These are phyloP conservation scores for Dendrolimus punctatus DNA, from an alignment of 1,140 invertebrate genomes.

Conservation along the genomic window DNA sequence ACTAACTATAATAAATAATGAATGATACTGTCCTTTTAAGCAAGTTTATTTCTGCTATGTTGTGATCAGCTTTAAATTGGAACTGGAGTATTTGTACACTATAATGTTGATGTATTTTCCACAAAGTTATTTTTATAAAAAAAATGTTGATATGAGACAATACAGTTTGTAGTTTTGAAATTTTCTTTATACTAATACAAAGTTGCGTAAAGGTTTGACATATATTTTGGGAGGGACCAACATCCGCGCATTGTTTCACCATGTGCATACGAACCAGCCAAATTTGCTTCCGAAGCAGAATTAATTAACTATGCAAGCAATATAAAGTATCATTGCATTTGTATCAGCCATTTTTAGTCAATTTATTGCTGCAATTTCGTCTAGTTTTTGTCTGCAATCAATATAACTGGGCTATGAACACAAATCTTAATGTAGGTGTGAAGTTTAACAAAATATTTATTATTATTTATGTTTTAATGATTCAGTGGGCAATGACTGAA, in stretches of 20 bases:
- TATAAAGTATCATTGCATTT: slow-evolving; percentile 53
- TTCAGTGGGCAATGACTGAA: slow-evolving; percentile 63
- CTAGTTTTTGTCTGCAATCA: slow-evolving; percentile 23
- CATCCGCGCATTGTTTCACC: slow-evolving; percentile 40
- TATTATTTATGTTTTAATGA: slow-evolving; percentile 49
- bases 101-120: slow-evolving; percentile 59
- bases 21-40: slow-evolving; percentile 64
- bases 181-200: slow-evolving; percentile 40
- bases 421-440: slow-evolving; percentile 41
- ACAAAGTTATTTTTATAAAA: slow-evolving; percentile 69
- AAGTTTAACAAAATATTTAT: slow-evolving; percentile 57
- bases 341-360: slow-evolving; percentile 40
- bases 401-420: slow-evolving; percentile 62
- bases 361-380: slow-evolving; percentile 36
- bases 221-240: slow-evolving; percentile 66
- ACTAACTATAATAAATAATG: slow-evolving; percentile 51
- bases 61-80: slow-evolving; percentile 69
- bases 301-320: slow-evolving; percentile 22
- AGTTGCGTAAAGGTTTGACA: slow-evolving; percentile 52
- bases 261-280: slow-evolving; percentile 21
- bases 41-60: slow-evolving; percentile 67
- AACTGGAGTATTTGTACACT: slow-evolving; percentile 65
- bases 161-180: slow-evolving; percentile 62
- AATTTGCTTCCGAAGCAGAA: slow-evolving; percentile 23
- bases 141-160: slow-evolving; percentile 66